These are phyloP conservation scores for Atrina japonica DNA, from an alignment of 2,888 invertebrate genomes.

Conservation along the genomic window DNA sequence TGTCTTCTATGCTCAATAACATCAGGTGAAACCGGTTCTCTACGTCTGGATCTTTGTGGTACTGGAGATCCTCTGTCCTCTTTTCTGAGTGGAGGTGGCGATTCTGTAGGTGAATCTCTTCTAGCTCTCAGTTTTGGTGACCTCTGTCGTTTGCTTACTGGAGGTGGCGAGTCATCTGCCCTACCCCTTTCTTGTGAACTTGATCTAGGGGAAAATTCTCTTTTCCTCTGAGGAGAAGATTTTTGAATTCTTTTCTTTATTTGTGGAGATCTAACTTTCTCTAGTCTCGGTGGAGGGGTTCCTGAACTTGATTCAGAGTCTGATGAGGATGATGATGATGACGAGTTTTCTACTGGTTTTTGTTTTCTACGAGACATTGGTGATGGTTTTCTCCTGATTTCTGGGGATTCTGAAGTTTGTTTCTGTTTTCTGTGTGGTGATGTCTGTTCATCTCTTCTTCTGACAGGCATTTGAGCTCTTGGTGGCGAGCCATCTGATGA, in stretches of 20 bases:
- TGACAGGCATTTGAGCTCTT: background rate
- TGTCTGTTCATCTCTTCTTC: background rate
- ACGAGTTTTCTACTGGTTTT: no score
- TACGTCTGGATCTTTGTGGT: no score
- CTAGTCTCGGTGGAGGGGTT: constrained; percentile 2
- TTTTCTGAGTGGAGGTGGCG: constrained; percentile 6
- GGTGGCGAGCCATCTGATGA: background rate
- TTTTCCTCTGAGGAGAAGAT: constrained; percentile 1
- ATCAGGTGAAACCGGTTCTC: no score
- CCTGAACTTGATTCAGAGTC: constrained; percentile 38
- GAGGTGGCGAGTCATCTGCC: background rate
- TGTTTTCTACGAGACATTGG: constrained; percentile 12
- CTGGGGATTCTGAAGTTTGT: background rate
- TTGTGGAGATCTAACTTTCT: no score
- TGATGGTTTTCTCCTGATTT: background rate
- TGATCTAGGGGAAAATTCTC: background rate
- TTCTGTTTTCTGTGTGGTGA: constrained; percentile 2
- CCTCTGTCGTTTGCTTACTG: constrained; percentile 1
- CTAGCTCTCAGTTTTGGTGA: constrained; percentile 10
- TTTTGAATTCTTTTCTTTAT: background rate
- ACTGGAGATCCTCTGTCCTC: background rate
- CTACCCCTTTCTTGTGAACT: constrained; percentile 11
- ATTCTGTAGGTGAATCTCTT: background rate
- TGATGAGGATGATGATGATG: constrained; percentile 31
- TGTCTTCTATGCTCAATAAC: no score